Conservation (phyloP, 2,888 invertebrate genomes). For the Drosophila ezoana region DNA sequence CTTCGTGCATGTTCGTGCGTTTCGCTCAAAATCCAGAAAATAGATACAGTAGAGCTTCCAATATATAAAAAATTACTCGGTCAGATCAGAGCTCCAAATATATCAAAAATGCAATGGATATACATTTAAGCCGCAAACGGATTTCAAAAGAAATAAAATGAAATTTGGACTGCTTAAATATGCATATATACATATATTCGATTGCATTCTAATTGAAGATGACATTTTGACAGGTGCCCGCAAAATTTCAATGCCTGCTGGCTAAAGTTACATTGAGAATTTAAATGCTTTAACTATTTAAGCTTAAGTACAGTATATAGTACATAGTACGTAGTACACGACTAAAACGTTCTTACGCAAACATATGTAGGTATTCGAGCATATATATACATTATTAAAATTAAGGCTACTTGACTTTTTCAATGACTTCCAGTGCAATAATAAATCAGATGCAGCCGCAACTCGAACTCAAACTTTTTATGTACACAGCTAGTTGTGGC, state of each 20-base stretch:
- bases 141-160: not conserved
- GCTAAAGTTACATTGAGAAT: slow-evolving; percentile 38
- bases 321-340: not conserved
- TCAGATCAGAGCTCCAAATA: too few relatives aligned
- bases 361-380: slow-evolving; percentile 18
- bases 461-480: slow-evolving; percentile 22
- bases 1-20: too few relatives aligned
- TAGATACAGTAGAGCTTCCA: too few relatives aligned
- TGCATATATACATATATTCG: not conserved
- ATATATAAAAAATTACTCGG: too few relatives aligned
- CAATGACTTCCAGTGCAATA: slow-evolving; percentile 77
- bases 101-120: too few relatives aligned
- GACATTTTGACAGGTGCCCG: slow-evolving; percentile 4
- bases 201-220: not conserved
- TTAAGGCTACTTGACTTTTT: slow-evolving; percentile 73
- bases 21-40: too few relatives aligned
- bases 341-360: slow-evolving; percentile 21
- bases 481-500: not conserved
- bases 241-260: slow-evolving; percentile 21
- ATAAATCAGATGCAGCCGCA: slow-evolving; percentile 56
- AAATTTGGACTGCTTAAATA: too few relatives aligned
- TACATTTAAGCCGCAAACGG: too few relatives aligned
- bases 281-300: slow-evolving; percentile 29
- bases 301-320: slow-evolving; percentile 34
- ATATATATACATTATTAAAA: slow-evolving; percentile 54